Percentiles rank a stretch among this genome's conserved stretches.
Conservation (phyloP, 2,888 invertebrate genomes). For the Platycheirus rosarum region DNA sequence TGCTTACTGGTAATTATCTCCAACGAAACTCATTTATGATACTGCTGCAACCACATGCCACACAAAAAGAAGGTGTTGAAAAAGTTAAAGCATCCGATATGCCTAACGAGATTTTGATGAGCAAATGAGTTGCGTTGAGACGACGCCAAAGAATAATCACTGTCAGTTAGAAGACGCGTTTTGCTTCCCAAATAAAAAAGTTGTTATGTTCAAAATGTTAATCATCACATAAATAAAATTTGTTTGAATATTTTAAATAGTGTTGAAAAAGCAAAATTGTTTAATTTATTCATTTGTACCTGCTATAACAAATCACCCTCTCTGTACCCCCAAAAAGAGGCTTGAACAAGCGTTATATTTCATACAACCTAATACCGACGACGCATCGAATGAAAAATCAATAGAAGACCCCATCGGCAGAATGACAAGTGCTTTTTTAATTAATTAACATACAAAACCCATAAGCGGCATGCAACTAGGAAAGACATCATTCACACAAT, state of each 20-base stretch:
- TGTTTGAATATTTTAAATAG: background rate
- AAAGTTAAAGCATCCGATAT: constrained; percentile 37
- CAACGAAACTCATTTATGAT: constrained; percentile 56
- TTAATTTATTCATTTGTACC: background rate
- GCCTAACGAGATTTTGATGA: constrained; percentile 69
- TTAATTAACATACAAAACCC: constrained; percentile 67
- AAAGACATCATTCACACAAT: constrained; percentile 32
- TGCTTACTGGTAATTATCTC: constrained; percentile 48
- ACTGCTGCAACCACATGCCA: background rate
- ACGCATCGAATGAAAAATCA: constrained; percentile 51
- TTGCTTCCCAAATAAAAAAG: background rate
- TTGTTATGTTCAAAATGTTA: background rate
- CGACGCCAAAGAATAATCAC: background rate
- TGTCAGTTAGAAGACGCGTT: background rate
- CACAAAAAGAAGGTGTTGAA: constrained; percentile 40
- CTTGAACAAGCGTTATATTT: constrained; percentile 16
- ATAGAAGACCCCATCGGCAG: constrained; percentile 57
- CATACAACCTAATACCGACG: no score
- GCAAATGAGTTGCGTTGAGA: constrained; percentile 23
- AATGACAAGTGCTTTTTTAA: constrained; percentile 51
- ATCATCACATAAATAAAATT: background rate
- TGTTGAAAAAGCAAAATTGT: background rate
- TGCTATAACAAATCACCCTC: background rate
- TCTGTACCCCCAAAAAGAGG: constrained; percentile 10
- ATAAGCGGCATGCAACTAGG: constrained; percentile 66